Base-by-base conservation (phyloP, 2,888 invertebrate genomes). In the Dicroscelio sp. region DNA sequence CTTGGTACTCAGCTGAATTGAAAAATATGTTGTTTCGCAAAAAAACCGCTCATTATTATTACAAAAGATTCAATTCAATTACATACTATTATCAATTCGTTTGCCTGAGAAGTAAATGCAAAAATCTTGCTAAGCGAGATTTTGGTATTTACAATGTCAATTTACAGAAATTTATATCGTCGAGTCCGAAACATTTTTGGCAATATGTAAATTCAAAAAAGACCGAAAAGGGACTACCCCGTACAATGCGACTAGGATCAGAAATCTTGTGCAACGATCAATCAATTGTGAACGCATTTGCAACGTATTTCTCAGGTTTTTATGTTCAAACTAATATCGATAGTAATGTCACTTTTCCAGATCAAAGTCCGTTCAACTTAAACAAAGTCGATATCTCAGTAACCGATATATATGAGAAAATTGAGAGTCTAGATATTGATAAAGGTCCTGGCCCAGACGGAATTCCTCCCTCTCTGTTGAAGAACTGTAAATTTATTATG, bases 81-180 rank as follows among this genome's bases (percentile, higher is more conserved):
- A n/a, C n/a, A n/a, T n/a, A n/a, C n/a, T n/a, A n/a, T n/a, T n/a
- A n/a, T n/a, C n/a, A n/a, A n/a, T n/a, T n/a, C 12, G n/a, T n/a
- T n/a, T n/a, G n/a, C n/a, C n/a, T 73, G 55, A 73, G 73, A 30
- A 27, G n/a, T n/a, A 30, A 73, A 48, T 73, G 73, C 23, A 73
- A 73, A 73, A 27, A 17, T 20, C 12, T 71, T 23, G 71, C 71
- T n/a, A 48, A 14, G 17, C 38, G 71, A 23, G 48, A 71, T 71
- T 71, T 71, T 27, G 12, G 25, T 43, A 25, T 17, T 27, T 27
- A 71, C 20, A 71, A 71, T 25, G 25, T 25, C 23, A 43, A 25
- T 23, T 6, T 71, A 33, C 27, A 71, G 20, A 12, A 43, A 71
- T 71, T 71, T 4, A 30, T 71, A 43, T 23, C 43, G n/a, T 4